A percentile compares a stretch with the other conserved stretches of the same genome.
Evolutionary conservation across 2,113 vertebrate species (phyloP).

Genomic region (Hiodon tergisus): DNA sequence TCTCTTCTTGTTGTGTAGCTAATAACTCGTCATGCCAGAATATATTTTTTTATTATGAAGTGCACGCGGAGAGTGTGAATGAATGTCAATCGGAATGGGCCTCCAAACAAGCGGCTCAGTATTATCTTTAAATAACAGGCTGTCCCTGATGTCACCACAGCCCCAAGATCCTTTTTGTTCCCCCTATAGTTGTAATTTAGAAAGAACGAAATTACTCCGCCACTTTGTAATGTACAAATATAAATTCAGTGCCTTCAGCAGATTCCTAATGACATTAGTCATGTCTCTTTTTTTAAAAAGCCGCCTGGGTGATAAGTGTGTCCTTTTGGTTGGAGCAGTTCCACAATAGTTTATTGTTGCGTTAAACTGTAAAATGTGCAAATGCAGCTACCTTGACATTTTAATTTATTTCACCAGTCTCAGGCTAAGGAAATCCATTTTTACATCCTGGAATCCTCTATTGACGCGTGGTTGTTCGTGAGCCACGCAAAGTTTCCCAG

Average conservation of each 20-base stretch:
- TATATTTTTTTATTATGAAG: conserved; percentile 4
- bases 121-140: conserved; percentile 9
- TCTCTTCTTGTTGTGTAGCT: neutral
- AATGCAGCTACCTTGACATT: conserved; percentile 10
- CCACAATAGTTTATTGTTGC: neutral
- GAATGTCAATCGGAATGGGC: too few species aligned
- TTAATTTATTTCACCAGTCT: conserved; percentile 17
- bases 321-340: neutral
- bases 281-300: neutral
- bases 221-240: conserved; percentile 12
- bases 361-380: neutral
- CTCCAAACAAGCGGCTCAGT: conserved; percentile 8
- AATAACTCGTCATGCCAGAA: neutral
- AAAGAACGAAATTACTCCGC: neutral
- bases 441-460: conserved; percentile 7
- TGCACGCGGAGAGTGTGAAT: neutral
- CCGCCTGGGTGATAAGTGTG: neutral
- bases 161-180: neutral
- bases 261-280: neutral
- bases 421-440: conserved; percentile 5
- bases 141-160: neutral
- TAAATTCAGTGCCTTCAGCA: neutral
- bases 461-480: neutral
- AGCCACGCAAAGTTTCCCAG: neutral
- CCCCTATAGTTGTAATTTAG: neutral